phyloP scores from a whole-genome alignment of 2,113 vertebrate species.

The Nymphicus hollandicus region DNA sequence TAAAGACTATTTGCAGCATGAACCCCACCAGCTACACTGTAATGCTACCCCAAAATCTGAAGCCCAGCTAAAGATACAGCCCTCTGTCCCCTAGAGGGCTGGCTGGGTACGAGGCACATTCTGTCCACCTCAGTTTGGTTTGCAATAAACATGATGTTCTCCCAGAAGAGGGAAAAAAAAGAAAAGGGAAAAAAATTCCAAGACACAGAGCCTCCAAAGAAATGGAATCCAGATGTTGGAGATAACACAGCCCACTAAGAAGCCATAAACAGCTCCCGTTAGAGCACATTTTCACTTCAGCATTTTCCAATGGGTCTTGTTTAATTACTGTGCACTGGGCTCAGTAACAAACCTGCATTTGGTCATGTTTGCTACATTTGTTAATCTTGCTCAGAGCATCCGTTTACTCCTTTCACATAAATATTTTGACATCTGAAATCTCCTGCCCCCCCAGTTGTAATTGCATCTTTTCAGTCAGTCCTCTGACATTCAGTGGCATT shows the following conservation, averaged over 20 bases:
- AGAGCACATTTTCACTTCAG: conserved; percentile 58
- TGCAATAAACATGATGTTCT: conserved; percentile 58
- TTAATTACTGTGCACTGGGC: conserved; percentile 25
- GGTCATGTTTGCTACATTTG: not conserved
- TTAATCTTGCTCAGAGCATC: not conserved
- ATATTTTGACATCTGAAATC: not conserved
- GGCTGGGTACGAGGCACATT: conserved; percentile 53
- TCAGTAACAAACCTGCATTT: not conserved
- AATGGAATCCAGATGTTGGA: conserved; percentile 80
- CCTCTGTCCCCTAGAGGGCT: conserved; percentile 21
- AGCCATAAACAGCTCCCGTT: conserved; percentile 71
- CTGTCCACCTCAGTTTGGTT: conserved; percentile 51
- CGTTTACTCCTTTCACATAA: not conserved
- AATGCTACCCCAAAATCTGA: not conserved
- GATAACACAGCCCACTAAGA: conserved; percentile 64
- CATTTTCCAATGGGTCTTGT: conserved; percentile 31
- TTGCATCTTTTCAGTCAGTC: not conserved
- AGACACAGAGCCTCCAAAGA: conserved; percentile 68
- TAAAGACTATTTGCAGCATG: not conserved
- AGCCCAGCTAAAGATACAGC: not conserved
- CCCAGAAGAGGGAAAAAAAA: not conserved
- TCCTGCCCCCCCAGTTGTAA: not conserved
- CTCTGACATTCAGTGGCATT: not conserved
- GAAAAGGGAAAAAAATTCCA: conserved; percentile 66
- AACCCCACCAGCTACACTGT: not conserved